phyloP scores from a whole-genome alignment of 2,888 invertebrate species.

The Callyntrura guangdongensis region DNA sequence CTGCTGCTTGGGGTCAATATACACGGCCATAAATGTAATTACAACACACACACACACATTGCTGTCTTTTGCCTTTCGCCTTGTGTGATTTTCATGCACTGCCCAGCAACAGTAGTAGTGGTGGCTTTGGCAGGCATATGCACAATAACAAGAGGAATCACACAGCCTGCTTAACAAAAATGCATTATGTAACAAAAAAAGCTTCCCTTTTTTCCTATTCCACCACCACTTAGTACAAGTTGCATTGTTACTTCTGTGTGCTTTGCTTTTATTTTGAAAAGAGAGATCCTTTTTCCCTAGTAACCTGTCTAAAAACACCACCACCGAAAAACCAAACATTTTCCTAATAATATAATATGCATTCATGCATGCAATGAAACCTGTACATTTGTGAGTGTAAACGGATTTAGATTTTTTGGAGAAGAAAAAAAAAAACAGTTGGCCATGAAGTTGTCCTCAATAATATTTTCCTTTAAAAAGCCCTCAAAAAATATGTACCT shows the following conservation, averaged over 20 bases:
- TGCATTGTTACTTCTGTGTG: conserved; percentile 35
- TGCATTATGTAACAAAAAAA: conserved; percentile 48
- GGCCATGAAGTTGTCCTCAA: conserved; percentile 63
- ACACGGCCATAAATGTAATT: conserved; percentile 56
- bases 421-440: background rate
- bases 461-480: conserved; percentile 32
- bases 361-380: conserved; percentile 14
- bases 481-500: background rate
- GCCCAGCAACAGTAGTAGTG: conserved; percentile 45
- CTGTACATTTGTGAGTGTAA: too few species aligned
- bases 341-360: background rate
- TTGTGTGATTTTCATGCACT: conserved; percentile 40
- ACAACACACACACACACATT: background rate
- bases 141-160: conserved; percentile 2
- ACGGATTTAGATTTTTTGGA: too few species aligned
- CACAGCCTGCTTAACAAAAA: background rate
- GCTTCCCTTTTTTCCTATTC: conserved; percentile 24
- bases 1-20: conserved; percentile 49
- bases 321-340: conserved; percentile 7
- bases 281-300: conserved; percentile 1
- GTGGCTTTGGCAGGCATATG: conserved; percentile 21
- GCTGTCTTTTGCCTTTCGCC: background rate
- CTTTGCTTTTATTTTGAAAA: background rate
- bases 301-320: conserved; percentile 48
- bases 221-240: conserved; percentile 1